Percentiles rank a stretch among this genome's conserved stretches.
These are phyloP conservation scores for cat (Felis catus) DNA, from an alignment of 2,113 vertebrate genomes.

Conservation along the genomic window F.catus_Fca126_mat1.0 CM031428.1:20077001-20077500, in stretches of 20 bases:
- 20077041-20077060: background rate
- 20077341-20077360: background rate
- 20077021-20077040: constrained; percentile 8
- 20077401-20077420: background rate
- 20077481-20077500: background rate
- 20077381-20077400: background rate
- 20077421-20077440: background rate
- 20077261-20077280: constrained; percentile 21
- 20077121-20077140: constrained; percentile 36
- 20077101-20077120: background rate
- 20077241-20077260: background rate
- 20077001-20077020: background rate
- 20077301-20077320: background rate
- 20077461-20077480: background rate
- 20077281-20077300: background rate
- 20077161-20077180: background rate
- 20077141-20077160: background rate
- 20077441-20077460: constrained; percentile 1
- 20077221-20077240: background rate
- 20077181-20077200: background rate
- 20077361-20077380: background rate
- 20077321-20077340: background rate
- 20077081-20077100: constrained; percentile 23
- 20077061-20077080: constrained; percentile 46
- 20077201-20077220: background rate